Evolutionary conservation across 1,140 invertebrate species (phyloP).

Genomic region (Diorhabda carinulata): DNA sequence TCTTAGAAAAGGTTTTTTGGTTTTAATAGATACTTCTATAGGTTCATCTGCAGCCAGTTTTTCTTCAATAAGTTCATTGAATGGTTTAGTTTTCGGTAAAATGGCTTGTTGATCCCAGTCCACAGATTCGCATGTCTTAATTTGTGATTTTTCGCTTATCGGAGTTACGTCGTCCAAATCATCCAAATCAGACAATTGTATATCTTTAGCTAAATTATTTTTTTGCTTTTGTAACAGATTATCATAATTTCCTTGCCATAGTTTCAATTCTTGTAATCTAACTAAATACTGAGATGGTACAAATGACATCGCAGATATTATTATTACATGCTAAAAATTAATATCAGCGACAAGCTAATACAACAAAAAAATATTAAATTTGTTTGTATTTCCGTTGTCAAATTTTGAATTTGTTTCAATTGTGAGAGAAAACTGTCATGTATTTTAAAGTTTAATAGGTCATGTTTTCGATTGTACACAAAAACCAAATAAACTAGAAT

Average conservation of each 20-base stretch:
- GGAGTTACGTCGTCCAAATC: not conserved
- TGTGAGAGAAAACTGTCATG: too few relatives aligned
- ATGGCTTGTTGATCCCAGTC: slow-evolving; percentile 28
- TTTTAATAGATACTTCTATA: slow-evolving; percentile 23
- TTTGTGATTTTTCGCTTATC: not conserved
- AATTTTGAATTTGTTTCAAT: too few relatives aligned
- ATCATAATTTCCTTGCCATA: slow-evolving; percentile 32
- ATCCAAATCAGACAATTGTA: not conserved
- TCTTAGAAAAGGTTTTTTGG: slow-evolving; percentile 41
- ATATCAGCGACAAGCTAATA: too few relatives aligned
- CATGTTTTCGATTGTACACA: too few relatives aligned
- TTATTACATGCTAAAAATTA: too few relatives aligned
- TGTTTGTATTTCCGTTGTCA: too few relatives aligned
- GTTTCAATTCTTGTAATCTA: slow-evolving; percentile 27
- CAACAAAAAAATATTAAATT: too few relatives aligned
- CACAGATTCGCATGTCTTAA: not conserved
- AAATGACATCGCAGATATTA: slow-evolving; percentile 20
- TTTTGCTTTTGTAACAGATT: slow-evolving; percentile 21
- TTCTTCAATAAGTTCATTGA: slow-evolving; percentile 32
- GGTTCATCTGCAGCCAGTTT: slow-evolving; percentile 27
- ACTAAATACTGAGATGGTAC: slow-evolving; percentile 19
- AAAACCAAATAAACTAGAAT: too few relatives aligned
- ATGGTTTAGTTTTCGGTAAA: slow-evolving; percentile 30
- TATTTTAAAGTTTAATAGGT: too few relatives aligned
- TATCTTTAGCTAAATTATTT: not conserved